Base-by-base conservation (phyloP, 2,888 invertebrate species). In the Salticus scenicus region DNA sequence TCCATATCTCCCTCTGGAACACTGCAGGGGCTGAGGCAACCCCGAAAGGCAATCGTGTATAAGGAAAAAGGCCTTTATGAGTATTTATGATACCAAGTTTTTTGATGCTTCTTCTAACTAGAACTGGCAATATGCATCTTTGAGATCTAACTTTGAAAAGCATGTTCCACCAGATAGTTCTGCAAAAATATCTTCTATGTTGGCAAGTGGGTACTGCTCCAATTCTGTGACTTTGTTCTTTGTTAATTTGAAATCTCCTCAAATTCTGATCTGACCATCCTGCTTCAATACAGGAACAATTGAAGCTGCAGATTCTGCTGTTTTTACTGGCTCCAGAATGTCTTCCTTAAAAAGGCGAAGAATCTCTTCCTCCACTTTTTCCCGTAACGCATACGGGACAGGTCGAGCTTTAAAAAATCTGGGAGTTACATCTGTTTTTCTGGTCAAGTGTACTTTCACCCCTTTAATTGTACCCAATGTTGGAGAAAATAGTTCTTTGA, bases 101-200 rank as follows among this genome's bases (percentile, higher is more conserved):
- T 42, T 57, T 24, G 71, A 67, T 2, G 24, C 12, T 10, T 71
- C 71, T 28, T 78, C 78, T 41, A 78, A 63, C 24, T 78, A 37
- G 0, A 78, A n/a, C 28, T 78, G 78, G 37, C 78, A 70, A 8
- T 78, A 71, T 14, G 78, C 78, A 71, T 78, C 78, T 24, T 27
- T 14, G 17, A 80, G 33, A 41, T 66, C 80, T 8, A 80, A 28
- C 27, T 64, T 80, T 28, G 73, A 66, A 33, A 80, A 73, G 1
- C 20, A 14, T 17, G 30, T 24, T 42, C 72, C 57, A 1, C 57
- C 57, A 5, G 24, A 57, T 1, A 57, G 24, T 24, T 57, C 1
- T 24, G 57, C 57, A 24, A 57, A 57, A 1, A 57, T 2, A 24
- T 57, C 57, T 17, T 57, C 24, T 1, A 57, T 57, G 2, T 24